Conservation (phyloP, 1,140 invertebrate genomes). For the Lasioglossum albipes region DNA sequence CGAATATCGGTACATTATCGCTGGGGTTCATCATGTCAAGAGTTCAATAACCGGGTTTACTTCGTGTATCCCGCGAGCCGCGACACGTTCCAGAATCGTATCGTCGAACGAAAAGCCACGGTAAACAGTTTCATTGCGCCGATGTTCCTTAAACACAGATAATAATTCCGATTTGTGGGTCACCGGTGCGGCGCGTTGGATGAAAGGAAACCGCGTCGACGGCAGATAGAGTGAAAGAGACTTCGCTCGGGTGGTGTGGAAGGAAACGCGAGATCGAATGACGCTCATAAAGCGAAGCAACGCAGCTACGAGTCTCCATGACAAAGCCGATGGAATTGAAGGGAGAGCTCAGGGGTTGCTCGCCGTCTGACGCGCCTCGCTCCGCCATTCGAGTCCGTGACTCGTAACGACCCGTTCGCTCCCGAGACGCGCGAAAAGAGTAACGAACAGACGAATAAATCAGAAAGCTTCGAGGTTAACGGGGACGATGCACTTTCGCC, state of each 20-base stretch:
- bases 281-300: constrained; percentile 5
- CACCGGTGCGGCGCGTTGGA: background rate
- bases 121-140: background rate
- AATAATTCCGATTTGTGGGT: constrained; percentile 1
- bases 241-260: background rate
- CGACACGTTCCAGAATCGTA: background rate
- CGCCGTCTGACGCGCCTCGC: background rate
- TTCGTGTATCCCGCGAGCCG: background rate
- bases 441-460: background rate
- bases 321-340: constrained; percentile 5
- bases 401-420: background rate
- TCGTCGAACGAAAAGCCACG: background rate
- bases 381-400: background rate
- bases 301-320: background rate
- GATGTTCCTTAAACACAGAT: background rate
- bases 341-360: background rate
- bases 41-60: background rate
- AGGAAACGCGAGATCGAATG: background rate
- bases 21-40: background rate
- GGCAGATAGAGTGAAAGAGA: background rate
- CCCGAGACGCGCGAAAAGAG: background rate
- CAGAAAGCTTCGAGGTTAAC: background rate
- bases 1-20: too few species aligned
- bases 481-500: too few species aligned
- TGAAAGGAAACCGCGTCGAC: background rate